phyloP scores from a whole-genome alignment of 2,113 vertebrate species.

The Heterocephalus glaber region DNA sequence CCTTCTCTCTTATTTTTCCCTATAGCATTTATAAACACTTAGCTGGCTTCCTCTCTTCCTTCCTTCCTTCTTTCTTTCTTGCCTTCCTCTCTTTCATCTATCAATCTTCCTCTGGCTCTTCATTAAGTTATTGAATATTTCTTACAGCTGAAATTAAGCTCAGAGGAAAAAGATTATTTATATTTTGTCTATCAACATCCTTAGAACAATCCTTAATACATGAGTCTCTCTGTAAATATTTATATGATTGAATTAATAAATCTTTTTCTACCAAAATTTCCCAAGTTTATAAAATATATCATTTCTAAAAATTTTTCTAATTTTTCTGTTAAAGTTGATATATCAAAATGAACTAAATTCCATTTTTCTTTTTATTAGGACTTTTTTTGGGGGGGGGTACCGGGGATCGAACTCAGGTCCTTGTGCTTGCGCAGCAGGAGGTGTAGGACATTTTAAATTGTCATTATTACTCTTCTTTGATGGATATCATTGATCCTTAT shows the following conservation, averaged over 20 bases:
- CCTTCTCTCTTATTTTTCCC: neutral
- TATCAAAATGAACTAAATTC: neutral
- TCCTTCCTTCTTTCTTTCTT: too few species aligned
- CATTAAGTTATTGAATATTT: neutral
- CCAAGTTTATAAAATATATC: neutral
- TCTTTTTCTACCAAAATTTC: neutral
- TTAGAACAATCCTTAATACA: neutral
- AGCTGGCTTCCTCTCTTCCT: neutral
- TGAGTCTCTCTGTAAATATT: neutral
- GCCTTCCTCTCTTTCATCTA: neutral
- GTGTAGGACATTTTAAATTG: slow-evolving; percentile 17
- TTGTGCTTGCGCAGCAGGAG: too few species aligned
- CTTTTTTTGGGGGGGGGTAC: too few species aligned
- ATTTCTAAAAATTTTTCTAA: slow-evolving; percentile 9
- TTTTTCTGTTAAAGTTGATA: neutral
- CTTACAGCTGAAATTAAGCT: neutral
- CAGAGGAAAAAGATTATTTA: neutral
- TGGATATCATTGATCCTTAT: neutral
- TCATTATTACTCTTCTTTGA: neutral
- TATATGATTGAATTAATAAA: neutral
- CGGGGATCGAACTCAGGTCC: too few species aligned
- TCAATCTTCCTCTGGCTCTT: neutral
- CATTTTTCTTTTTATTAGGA: slow-evolving; percentile 48
- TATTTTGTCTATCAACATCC: neutral
- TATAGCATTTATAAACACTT: neutral